Base-by-base conservation (phyloP, 2,797 vertebrate genomes). In the Megalops cyprinoides region DNA sequence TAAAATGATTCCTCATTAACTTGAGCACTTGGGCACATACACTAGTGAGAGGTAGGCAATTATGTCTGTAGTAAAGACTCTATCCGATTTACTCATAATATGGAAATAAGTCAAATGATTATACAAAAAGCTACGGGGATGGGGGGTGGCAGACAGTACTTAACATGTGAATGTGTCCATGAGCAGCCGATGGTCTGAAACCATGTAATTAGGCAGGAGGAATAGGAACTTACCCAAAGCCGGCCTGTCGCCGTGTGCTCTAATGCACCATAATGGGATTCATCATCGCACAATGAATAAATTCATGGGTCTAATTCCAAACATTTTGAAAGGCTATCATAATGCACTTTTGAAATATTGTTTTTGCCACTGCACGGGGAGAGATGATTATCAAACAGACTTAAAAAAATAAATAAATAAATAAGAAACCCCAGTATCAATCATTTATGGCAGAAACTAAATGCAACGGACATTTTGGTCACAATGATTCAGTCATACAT, bases 161-260 rank as follows among this genome's bases (percentile, higher is more conserved):
- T 42, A 48, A 69, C 10, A 76, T 14, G n/a, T 25, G 46, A 67
- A 62, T 48, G 5, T 74, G 44, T 81, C 75, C 76, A 67, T 53
- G 79, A 67, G 74, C 44, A n/a, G 4, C 56, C 15, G n/a, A 20
- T 76, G 53, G 44, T 53, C 58, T 42, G 79, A 42, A 76, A 67
- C 8, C 18, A 73, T 53, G 44, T 55, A 76, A 65, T 76, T 39
- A 81, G 34, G 34, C 74, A 53, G 7, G 56, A 18, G 37, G n/a
- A 73, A 34, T 6, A 18, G 79, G 8, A 9, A 49, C 39, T 80
- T 65, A 49, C 23, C 46, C 3, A 14, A 9, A 4, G 6, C 46
- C 15, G 18, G 44, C 28, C 56, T 37, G 28, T n/a, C 53, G 42
- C 8, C 55, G 3, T 75, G 73, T 34, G n/a, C 37, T 51, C 25